Evolutionary conservation across 2,888 invertebrate species (phyloP).

Genomic region (Pegoplata infirma): DNA sequence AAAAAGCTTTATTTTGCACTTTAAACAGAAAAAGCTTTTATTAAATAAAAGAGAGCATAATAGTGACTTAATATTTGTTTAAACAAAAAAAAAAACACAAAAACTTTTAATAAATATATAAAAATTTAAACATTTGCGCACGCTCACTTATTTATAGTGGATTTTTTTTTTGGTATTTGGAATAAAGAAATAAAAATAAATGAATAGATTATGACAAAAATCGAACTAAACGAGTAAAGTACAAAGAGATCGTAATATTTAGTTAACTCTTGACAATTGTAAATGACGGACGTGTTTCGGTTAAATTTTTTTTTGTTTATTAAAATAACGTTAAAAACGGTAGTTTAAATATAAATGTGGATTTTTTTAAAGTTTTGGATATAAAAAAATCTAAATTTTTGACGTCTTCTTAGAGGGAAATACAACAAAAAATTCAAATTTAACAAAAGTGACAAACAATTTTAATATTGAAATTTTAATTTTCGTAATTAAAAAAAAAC

Average conservation of each 20-base stretch:
- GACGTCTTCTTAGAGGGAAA: conserved; percentile 2
- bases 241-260: conserved; percentile 60
- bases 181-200: conserved; percentile 23
- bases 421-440: neutral
- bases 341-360: neutral
- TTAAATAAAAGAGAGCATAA: conserved; percentile 15
- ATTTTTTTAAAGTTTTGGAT: neutral
- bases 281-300: conserved; percentile 69
- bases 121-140: conserved; percentile 55
- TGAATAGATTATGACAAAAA: conserved; percentile 53
- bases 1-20: conserved; percentile 46
- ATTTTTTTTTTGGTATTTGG: neutral
- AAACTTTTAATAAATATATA: too few species aligned
- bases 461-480: conserved; percentile 9
- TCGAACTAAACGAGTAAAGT: conserved; percentile 52
- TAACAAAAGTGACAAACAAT: neutral
- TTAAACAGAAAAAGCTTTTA: conserved; percentile 40
- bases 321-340: conserved; percentile 23
- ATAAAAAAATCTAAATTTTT: conserved; percentile 2
- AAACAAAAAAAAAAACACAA: conserved; percentile 24
- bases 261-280: conserved; percentile 70
- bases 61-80: conserved; percentile 49
- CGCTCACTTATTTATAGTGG: conserved; percentile 45
- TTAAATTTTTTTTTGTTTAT: conserved; percentile 12
- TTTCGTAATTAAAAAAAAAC: conserved; percentile 5